phyloP scores from a whole-genome alignment of 2,888 invertebrate species.

The Apodemia zela region DNA sequence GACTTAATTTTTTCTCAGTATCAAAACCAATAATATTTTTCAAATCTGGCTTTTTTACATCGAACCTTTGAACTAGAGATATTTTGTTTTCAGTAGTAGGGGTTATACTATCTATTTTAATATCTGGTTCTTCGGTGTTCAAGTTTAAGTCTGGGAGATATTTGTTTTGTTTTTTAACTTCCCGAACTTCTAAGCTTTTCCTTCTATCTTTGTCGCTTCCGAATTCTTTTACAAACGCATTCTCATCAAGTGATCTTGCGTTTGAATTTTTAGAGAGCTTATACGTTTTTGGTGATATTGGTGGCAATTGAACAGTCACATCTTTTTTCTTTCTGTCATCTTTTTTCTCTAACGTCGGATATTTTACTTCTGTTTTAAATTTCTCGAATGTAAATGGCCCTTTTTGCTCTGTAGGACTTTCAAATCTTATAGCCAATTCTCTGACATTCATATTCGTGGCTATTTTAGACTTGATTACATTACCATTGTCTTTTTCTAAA shows the following conservation, averaged over 20 bases:
- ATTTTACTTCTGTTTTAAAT: constrained; percentile 66
- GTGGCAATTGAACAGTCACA: constrained; percentile 70
- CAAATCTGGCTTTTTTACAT: constrained; percentile 51
- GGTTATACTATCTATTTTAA: constrained; percentile 63
- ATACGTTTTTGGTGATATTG: constrained; percentile 80
- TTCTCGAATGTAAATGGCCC: constrained; percentile 79
- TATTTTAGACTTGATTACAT: constrained; percentile 43
- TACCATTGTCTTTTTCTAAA: constrained; percentile 58
- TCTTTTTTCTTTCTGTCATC: constrained; percentile 51
- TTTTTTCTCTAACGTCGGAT: constrained; percentile 55
- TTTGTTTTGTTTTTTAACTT: constrained; percentile 81
- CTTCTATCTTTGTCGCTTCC: constrained; percentile 74
- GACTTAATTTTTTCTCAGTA: constrained; percentile 82
- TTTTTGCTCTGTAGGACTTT: constrained; percentile 81
- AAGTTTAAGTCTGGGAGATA: constrained; percentile 65
- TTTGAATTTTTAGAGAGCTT: constrained; percentile 82
- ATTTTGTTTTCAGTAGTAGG: constrained; percentile 83
- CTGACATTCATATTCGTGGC: constrained; percentile 75
- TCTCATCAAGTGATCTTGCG: constrained; percentile 86
- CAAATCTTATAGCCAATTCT: constrained; percentile 83
- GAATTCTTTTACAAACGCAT: constrained; percentile 86
- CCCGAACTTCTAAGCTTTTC: constrained; percentile 82
- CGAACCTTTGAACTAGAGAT: constrained; percentile 77
- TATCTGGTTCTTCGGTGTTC: constrained; percentile 52
- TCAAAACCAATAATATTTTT: constrained; percentile 61